Evolutionary conservation across 2,113 vertebrate genomes (phyloP), one percentile per base, ranked within the genome.

Genomic region (Embiotoca jacksoni): DNA sequence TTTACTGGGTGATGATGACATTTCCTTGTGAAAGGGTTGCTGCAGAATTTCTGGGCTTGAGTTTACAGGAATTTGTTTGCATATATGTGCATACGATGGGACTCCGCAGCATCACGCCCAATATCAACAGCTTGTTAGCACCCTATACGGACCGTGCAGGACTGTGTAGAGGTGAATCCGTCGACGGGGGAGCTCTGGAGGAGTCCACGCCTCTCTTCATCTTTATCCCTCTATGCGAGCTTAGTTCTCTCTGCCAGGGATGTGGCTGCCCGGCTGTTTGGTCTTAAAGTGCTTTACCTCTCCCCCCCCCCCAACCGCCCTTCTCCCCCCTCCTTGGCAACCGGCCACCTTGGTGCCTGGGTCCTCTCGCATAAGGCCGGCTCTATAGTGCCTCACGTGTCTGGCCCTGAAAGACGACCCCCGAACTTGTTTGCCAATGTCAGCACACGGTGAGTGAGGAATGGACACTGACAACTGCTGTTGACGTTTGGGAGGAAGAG

Each of bases 391-490:
- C 83, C 82, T 88, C 69, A 84, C 63, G 32, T 59, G 73, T 79
- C 75, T 81, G 31, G 30, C 76, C 6, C 47, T 82, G 84, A 90
- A 92, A 93, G 85, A 83, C 39, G 63, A 91, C 78, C 72, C 52
- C 65, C 33, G 23, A 62, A 78, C 72, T 57, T 23, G 59, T 85
- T 72, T 69, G 44, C 81, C 64, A 84, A 44, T 66, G 78, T 84
- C 85, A 80, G 83, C 61, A 76, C 67, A 60, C 3, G 53, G 60
- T 11, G 15, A 68, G 72, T 74, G 80, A 76, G 72, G 72, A 91
- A 93, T 78, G 78, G 90, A 88, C 82, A 68, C 60, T 50, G 81
- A 85, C 91, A 94, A 89, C 91, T 93, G 92, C 70, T 76, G 72
- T 49, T 44, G 60, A 66, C 67, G 65, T 65, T 58, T 54, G 46